A percentile compares a stretch with the other conserved stretches of the same genome.
Evolutionary conservation across 2,797 vertebrate species (phyloP).

Genomic region (Limnodromus scolopaceus): DNA sequence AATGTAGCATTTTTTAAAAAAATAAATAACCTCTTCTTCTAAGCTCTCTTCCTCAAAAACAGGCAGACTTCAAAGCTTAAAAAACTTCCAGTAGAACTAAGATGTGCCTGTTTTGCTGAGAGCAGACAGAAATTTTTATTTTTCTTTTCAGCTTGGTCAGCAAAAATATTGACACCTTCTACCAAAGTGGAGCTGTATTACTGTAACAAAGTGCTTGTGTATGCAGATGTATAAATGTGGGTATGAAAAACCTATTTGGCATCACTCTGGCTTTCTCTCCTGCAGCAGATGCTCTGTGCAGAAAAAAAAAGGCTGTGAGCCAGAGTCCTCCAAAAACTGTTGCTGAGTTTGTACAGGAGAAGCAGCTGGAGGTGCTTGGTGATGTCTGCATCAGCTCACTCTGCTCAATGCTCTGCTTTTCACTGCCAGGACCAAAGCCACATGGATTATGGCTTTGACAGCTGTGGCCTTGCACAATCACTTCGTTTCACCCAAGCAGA

Average conservation of each 20-base stretch:
- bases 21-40: neutral
- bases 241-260: neutral
- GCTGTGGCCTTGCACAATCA: neutral
- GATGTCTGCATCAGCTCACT: neutral
- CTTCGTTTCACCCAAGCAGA: neutral
- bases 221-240: neutral
- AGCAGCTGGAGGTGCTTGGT: constrained; percentile 29
- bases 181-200: neutral
- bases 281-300: neutral
- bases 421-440: neutral
- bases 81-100: neutral
- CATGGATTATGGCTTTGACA: neutral
- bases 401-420: neutral
- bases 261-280: neutral
- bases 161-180: neutral
- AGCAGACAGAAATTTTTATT: neutral
- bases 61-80: neutral
- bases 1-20: neutral
- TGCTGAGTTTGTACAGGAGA: neutral
- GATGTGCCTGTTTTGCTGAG: neutral
- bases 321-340: neutral
- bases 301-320: neutral
- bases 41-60: neutral
- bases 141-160: neutral
- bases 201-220: neutral